Evolutionary conservation across 2,888 invertebrate genomes (phyloP).

Genomic region (Yponomeuta evonymella): DNA sequence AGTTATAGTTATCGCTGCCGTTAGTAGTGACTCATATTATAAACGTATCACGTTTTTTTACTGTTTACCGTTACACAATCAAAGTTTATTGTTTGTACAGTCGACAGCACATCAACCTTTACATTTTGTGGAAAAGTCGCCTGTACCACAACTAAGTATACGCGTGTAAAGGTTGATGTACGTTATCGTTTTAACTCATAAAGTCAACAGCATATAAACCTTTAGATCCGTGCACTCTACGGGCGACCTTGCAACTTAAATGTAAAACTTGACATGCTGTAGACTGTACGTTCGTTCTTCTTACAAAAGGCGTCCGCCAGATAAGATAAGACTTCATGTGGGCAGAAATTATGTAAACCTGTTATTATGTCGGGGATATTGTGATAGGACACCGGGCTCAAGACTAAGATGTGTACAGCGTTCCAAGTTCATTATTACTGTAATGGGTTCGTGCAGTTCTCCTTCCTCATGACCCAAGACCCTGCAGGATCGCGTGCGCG

Average conservation of each 20-base stretch:
- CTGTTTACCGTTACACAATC: constrained; percentile 3
- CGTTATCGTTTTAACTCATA: no score
- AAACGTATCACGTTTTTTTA: constrained; percentile 1
- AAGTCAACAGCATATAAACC: no score
- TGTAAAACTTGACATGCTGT: neutral
- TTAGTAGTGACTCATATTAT: neutral
- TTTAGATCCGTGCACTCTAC: neutral
- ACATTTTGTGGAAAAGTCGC: no score
- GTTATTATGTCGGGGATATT: neutral
- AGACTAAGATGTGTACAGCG: neutral
- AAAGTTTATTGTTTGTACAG: neutral
- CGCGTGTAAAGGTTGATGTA: no score
- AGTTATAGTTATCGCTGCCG: neutral
- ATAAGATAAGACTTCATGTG: no score
- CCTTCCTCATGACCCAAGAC: constrained; percentile 41
- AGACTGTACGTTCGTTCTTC: no score
- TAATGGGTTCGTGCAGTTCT: constrained; percentile 41
- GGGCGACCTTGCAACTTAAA: neutral
- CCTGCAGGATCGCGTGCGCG: constrained; percentile 24
- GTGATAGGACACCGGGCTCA: neutral
- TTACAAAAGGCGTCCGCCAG: no score
- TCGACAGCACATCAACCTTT: no score
- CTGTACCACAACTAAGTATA: no score
- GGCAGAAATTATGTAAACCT: neutral
- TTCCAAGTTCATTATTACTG: neutral